Evolutionary conservation across 2,113 vertebrate genomes (phyloP).

Genomic region (Limanda limanda): DNA sequence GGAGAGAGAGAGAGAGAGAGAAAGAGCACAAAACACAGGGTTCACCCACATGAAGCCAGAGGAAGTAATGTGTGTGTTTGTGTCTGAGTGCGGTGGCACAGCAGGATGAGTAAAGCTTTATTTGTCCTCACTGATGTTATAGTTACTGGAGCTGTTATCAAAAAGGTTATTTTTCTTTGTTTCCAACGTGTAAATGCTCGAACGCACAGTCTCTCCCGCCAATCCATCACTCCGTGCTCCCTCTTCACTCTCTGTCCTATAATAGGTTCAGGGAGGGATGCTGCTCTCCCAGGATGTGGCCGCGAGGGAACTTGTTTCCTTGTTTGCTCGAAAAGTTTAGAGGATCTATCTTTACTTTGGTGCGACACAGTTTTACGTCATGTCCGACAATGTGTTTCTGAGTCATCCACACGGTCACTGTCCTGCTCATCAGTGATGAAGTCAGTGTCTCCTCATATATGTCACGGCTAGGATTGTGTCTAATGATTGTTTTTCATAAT

Average conservation of each 20-base stretch:
- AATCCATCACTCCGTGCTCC: conserved; percentile 38
- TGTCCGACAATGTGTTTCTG: conserved; percentile 1
- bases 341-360: conserved; percentile 37
- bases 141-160: conserved; percentile 60
- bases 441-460: background rate
- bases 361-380: conserved; percentile 14
- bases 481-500: too few relatives aligned
- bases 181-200: conserved; percentile 34
- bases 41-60: conserved; percentile 72
- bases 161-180: conserved; percentile 18
- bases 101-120: conserved; percentile 58
- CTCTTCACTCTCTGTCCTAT: conserved; percentile 22
- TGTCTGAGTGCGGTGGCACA: conserved; percentile 62
- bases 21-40: conserved; percentile 74
- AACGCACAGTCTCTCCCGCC: conserved; percentile 11
- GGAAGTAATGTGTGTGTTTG: conserved; percentile 68
- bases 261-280: conserved; percentile 47
- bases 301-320: conserved; percentile 44
- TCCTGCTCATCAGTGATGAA: background rate
- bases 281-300: conserved; percentile 61
- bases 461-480: too few relatives aligned
- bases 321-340: conserved; percentile 33
- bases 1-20: conserved; percentile 39
- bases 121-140: conserved; percentile 44
- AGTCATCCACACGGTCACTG: conserved; percentile 6